These are phyloP conservation scores for Budorcas taxicolor DNA, from an alignment of 2,113 vertebrate genomes.

Conservation along the genomic window DNA sequence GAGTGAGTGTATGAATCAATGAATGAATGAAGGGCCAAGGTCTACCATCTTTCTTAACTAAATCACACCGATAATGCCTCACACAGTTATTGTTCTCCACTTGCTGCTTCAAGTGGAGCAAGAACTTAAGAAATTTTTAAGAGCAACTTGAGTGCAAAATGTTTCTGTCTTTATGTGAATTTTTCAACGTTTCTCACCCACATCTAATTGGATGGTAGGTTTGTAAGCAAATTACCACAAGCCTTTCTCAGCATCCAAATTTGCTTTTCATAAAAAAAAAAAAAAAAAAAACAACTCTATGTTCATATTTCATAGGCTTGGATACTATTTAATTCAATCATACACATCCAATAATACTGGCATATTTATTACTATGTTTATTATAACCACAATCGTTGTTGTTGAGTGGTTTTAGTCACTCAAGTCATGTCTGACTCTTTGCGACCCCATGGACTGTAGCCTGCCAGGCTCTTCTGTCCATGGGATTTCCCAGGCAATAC, in stretches of 20 bases:
- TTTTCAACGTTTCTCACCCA: neutral
- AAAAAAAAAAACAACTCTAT: neutral
- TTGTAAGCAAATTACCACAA: neutral
- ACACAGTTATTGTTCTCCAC: neutral
- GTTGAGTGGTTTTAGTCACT: neutral
- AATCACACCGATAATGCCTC: accelerated
- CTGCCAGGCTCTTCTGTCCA: neutral
- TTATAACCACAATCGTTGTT: neutral
- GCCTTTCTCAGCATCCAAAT: neutral
- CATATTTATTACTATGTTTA: neutral
- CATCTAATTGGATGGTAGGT: neutral
- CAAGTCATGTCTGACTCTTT: neutral
- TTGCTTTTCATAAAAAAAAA: neutral
- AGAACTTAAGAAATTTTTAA: neutral
- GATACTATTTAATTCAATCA: neutral
- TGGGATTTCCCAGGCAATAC: neutral
- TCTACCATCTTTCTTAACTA: neutral
- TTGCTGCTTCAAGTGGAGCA: neutral
- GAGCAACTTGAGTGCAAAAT: neutral
- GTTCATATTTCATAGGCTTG: neutral
- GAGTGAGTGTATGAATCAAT: too few species aligned
- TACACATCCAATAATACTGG: neutral
- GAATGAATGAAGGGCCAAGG: neutral
- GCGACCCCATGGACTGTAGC: neutral
- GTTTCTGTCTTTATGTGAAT: neutral